Conservation (phyloP, 2,797 vertebrate genomes). For the Hypotaenidia philippensis region DNA sequence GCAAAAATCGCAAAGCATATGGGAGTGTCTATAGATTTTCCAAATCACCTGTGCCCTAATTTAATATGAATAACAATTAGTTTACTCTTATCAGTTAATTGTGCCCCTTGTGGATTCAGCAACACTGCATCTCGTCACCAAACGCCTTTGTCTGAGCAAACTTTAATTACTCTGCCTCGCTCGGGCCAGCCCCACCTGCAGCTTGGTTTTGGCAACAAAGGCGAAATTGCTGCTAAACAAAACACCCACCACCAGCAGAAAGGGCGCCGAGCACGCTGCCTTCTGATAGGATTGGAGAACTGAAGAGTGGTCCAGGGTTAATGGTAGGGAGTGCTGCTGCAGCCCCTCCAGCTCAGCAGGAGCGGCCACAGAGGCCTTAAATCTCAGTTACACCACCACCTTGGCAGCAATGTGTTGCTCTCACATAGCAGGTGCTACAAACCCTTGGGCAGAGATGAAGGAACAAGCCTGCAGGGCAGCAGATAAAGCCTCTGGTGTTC, state of each 20-base stretch:
- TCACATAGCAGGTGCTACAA: neutral
- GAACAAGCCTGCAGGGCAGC: neutral
- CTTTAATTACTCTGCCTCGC: constrained; percentile 56
- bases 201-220: constrained; percentile 2
- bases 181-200: neutral
- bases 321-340: neutral
- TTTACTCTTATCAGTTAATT: constrained; percentile 79
- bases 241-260: fast-evolving
- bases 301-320: neutral
- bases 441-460: constrained; percentile 15
- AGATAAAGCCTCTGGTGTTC: constrained; percentile 9
- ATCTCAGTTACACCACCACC: constrained; percentile 33
- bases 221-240: neutral
- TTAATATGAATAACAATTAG: constrained; percentile 82
- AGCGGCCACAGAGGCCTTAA: neutral
- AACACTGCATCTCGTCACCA: constrained; percentile 42
- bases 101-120: constrained; percentile 71
- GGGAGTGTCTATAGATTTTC: constrained; percentile 78
- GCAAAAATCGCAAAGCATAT: constrained; percentile 71
- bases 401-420: neutral
- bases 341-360: neutral
- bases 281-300: neutral
- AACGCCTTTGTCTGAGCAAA: constrained; percentile 60
- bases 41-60: constrained; percentile 81
- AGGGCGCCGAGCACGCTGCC: neutral